phyloP scores from a whole-genome alignment of 2,797 vertebrate genomes.

The Anguilla anguilla region DNA sequence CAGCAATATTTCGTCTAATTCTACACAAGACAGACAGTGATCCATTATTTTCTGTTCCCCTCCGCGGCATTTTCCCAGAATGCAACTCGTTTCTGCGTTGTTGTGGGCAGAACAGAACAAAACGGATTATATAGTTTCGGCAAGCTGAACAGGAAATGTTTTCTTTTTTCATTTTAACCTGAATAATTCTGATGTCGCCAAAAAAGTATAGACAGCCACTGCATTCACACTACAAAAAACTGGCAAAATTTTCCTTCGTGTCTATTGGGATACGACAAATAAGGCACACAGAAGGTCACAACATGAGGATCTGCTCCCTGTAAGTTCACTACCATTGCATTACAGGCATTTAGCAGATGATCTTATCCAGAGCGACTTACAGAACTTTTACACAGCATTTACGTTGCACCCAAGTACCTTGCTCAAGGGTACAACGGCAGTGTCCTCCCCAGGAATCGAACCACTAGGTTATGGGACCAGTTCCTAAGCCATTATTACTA shows the following conservation, averaged over 20 bases:
- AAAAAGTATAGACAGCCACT: background rate
- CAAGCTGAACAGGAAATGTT: background rate
- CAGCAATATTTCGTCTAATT: background rate
- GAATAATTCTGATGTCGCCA: background rate
- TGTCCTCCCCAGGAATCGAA: too few relatives aligned
- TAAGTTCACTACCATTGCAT: background rate
- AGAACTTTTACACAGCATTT: too few relatives aligned
- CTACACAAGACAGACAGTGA: background rate
- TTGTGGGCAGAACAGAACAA: background rate
- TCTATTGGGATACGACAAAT: background rate
- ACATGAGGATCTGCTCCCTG: background rate
- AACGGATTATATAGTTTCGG: background rate
- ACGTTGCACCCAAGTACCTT: too few relatives aligned
- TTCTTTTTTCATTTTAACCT: background rate
- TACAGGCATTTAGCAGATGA: too few relatives aligned
- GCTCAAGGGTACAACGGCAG: too few relatives aligned
- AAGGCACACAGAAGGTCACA: background rate
- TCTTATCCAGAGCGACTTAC: too few relatives aligned
- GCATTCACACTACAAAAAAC: background rate
- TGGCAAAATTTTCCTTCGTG: background rate
- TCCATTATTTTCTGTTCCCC: background rate
- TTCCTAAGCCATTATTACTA: background rate
- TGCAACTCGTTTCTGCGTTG: background rate
- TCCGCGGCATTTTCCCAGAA: background rate
- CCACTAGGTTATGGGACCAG: too few relatives aligned